A percentile compares a stretch with the other conserved stretches of the same genome.
Conservation (phyloP, 30 jellyfish, hydroid and myxozoan genomes). For the Sanderia malayensis region DNA sequence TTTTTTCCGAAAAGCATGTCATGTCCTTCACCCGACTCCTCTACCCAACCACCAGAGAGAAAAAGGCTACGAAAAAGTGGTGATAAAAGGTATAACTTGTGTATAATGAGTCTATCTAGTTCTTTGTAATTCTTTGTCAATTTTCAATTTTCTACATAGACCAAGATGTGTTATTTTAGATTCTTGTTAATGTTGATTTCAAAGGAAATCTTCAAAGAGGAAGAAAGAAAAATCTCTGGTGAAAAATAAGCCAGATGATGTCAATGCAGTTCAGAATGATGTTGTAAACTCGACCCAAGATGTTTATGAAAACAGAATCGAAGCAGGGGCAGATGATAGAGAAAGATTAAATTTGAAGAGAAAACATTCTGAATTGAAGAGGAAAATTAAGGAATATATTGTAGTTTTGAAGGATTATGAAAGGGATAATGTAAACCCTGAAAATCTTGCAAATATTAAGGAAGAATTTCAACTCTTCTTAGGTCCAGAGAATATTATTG, state of each 20-base stretch:
- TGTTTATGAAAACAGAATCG: background rate
- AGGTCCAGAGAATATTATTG: constrained; percentile 3
- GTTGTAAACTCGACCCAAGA: constrained; percentile 69
- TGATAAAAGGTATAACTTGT: constrained; percentile 16
- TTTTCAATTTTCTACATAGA: too few relatives aligned
- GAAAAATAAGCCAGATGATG: background rate
- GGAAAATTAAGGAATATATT: constrained; percentile 14
- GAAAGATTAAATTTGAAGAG: constrained; percentile 9
- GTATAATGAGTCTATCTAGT: too few relatives aligned
- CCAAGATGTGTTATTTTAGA: background rate
- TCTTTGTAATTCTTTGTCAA: too few relatives aligned
- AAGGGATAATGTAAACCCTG: background rate
- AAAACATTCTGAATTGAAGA: constrained; percentile 4
- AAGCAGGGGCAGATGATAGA: background rate
- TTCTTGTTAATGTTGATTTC: background rate
- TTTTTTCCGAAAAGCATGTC: constrained; percentile 30
- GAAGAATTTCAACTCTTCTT: constrained; percentile 21
- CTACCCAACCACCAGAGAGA: constrained; percentile 23
- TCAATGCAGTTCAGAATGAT: constrained; percentile 42
- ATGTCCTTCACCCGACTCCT: constrained; percentile 60
- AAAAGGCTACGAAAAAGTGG: constrained; percentile 3
- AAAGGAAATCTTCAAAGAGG: constrained; percentile 12
- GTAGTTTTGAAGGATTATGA: constrained; percentile 22
- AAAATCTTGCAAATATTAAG: background rate
- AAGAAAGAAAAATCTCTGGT: background rate